Percentiles rank a stretch among this genome's conserved stretches.
Conservation (phyloP, 2,113 vertebrate genomes). For the Psittacula cyanocephala region DNA sequence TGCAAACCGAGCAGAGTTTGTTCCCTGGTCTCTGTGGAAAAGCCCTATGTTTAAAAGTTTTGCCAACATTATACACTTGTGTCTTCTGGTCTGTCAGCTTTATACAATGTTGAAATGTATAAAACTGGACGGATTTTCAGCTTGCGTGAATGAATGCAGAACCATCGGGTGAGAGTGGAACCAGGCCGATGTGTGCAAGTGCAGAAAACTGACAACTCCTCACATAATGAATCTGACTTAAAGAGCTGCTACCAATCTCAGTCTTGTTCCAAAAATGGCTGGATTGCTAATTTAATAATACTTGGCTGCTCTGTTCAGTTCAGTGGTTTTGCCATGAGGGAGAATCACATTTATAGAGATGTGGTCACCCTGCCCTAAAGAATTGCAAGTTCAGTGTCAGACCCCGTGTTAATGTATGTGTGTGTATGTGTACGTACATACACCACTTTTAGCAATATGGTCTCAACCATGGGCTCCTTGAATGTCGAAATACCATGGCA, state of each 20-base stretch:
- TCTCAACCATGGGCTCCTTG: not conserved
- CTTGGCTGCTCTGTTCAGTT: not conserved
- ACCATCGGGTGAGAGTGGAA: not conserved
- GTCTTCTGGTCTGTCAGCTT: not conserved
- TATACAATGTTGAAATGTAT: not conserved
- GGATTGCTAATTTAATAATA: not conserved
- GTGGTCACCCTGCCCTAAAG: not conserved
- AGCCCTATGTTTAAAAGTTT: not conserved
- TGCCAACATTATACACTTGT: not conserved
- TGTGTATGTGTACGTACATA: not conserved
- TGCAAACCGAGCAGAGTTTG: not conserved
- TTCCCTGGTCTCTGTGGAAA: not conserved
- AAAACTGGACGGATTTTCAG: not conserved
- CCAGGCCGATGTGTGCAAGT: not conserved
- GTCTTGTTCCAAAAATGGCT: not conserved
- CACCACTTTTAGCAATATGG: not conserved
- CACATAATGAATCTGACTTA: not conserved
- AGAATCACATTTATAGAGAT: not conserved
- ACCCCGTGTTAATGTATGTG: not conserved
- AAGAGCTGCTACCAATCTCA: not conserved
- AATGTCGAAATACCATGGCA: not conserved
- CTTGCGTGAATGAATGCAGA: not conserved
- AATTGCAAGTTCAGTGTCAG: not conserved
- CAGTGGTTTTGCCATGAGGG: not conserved
- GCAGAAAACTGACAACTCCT: not conserved